Conservation (phyloP, 2,888 invertebrate genomes). For the Phyllotreta striolata region DNA sequence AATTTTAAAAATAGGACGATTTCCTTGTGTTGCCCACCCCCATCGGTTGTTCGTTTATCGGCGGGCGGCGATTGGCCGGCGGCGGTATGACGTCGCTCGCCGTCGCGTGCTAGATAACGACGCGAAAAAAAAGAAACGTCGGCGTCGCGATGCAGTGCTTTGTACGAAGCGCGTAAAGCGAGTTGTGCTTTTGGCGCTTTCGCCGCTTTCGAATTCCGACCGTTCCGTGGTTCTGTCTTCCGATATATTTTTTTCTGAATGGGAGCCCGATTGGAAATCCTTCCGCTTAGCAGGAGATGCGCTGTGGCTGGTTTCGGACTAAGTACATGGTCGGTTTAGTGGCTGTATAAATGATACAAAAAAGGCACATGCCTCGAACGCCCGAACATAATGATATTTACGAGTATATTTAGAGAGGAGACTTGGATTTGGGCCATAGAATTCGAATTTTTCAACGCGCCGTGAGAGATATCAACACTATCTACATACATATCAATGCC, state of each 20-base stretch:
- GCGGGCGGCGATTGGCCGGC: constrained; percentile 24
- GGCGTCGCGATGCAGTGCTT: constrained; percentile 34
- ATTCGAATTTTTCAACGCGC: constrained; percentile 35
- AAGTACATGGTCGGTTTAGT: no score
- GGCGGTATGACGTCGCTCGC: constrained; percentile 32
- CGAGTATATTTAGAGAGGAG: constrained; percentile 35
- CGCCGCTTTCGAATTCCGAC: constrained; percentile 6
- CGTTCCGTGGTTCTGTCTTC: background rate
- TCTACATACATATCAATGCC: constrained; percentile 37
- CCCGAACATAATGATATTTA: constrained; percentile 17
- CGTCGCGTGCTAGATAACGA: constrained; percentile 38
- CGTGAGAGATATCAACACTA: constrained; percentile 31
- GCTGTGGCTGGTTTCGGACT: no score
- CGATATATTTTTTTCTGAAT: constrained; percentile 7
- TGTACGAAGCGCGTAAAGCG: constrained; percentile 20
- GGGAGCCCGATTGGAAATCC: background rate
- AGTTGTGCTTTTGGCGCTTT: constrained; percentile 23
- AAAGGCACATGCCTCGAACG: constrained; percentile 24
- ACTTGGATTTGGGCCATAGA: constrained; percentile 41
- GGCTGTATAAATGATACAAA: constrained; percentile 17
- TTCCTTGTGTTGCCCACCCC: constrained; percentile 8
- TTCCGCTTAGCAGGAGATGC: no score
- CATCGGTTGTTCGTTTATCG: constrained; percentile 2
- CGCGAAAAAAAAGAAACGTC: constrained; percentile 30
- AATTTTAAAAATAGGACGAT: background rate